Conservation (phyloP, 2,888 invertebrate species). For the Platerodrilus igneus region DNA sequence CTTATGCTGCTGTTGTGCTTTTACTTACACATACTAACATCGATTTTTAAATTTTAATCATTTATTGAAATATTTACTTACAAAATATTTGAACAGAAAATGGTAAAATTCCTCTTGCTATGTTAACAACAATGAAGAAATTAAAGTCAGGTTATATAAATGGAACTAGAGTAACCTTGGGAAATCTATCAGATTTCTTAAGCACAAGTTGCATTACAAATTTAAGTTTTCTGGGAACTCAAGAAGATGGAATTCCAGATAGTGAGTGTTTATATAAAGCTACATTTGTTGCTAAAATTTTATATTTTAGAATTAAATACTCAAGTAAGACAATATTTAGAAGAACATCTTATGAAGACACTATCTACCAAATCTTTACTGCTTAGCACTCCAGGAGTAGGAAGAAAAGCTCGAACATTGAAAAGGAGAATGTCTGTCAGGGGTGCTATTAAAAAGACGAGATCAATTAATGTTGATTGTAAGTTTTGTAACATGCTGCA, state of each 20-base stretch:
- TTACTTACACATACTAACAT: too few species aligned
- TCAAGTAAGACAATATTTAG: constrained; percentile 81
- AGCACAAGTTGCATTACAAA: constrained; percentile 97
- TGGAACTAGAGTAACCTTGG: constrained; percentile 94
- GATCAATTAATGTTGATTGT: constrained; percentile 90
- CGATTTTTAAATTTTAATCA: too few species aligned
- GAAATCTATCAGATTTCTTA: constrained; percentile 90
- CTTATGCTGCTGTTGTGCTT: too few species aligned
- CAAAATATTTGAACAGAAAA: constrained; percentile 67
- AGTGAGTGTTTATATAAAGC: constrained; percentile 50
- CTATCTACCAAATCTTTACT: constrained; percentile 69
- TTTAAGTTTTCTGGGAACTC: constrained; percentile 89
- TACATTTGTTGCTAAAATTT: constrained; percentile 7
- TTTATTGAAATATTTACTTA: too few species aligned
- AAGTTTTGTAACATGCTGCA: constrained; percentile 45
- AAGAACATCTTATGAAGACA: constrained; percentile 78
- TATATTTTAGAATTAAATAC: constrained; percentile 62
- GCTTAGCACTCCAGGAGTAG: constrained; percentile 54
- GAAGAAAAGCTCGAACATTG: constrained; percentile 54
- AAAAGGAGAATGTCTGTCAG: constrained; percentile 80
- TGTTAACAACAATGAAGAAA: constrained; percentile 97
- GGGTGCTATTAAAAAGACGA: constrained; percentile 89
- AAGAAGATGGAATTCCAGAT: constrained; percentile 88
- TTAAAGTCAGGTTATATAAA: constrained; percentile 97
- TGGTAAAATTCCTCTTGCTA: constrained; percentile 85